Percentiles rank a stretch among this genome's conserved stretches.
These are phyloP conservation scores for Nothocercus julius DNA, from an alignment of 2,113 vertebrate species.

Conservation along the genomic window DNA sequence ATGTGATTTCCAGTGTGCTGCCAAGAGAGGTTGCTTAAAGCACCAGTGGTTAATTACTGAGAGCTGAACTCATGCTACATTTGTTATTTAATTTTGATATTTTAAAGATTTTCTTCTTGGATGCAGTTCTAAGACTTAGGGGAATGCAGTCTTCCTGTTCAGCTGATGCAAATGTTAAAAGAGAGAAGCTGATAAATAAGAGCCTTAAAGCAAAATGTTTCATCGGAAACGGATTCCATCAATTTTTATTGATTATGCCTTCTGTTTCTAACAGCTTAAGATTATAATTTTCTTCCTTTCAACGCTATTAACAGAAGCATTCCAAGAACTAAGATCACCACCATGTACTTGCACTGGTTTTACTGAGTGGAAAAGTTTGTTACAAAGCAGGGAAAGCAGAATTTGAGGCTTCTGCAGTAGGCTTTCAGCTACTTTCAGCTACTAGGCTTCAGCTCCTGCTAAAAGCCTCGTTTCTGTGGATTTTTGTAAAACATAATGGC, in stretches of 20 bases:
- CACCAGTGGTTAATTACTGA: neutral
- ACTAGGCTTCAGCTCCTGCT: neutral
- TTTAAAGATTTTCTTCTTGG: neutral
- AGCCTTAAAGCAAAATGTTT: neutral
- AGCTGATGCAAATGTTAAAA: neutral
- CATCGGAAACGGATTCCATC: neutral
- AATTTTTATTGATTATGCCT: constrained; percentile 8
- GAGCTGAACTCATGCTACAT: neutral
- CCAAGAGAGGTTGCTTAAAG: neutral
- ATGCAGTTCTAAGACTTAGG: neutral
- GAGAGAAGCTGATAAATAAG: neutral
- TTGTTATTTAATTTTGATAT: neutral
- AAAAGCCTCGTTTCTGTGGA: neutral
- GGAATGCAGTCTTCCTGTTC: neutral
- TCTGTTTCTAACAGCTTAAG: neutral
- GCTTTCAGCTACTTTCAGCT: neutral
- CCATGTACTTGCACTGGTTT: neutral
- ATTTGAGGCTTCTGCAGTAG: neutral
- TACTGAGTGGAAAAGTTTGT: neutral
- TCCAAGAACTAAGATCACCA: neutral
- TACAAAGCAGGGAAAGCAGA: neutral
- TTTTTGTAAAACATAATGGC: neutral
- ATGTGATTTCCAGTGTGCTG: neutral
- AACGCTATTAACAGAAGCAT: neutral
- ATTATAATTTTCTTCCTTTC: neutral